phyloP scores from a whole-genome alignment of 2,113 vertebrate species.

The Triplophysa tibetana region DNA sequence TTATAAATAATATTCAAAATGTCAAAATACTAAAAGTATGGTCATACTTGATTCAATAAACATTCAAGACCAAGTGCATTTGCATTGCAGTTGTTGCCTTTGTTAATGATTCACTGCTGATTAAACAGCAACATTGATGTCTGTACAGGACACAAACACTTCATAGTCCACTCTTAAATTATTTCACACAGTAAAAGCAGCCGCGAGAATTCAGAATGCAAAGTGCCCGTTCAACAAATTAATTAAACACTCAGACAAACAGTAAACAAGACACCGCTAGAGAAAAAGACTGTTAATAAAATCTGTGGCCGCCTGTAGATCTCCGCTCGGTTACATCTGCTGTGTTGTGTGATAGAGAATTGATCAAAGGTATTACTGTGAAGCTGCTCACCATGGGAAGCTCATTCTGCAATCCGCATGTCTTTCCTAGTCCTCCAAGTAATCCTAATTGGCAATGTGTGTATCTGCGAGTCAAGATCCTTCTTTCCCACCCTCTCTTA shows the following conservation, averaged over 20 bases:
- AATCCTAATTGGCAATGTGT: slow-evolving; percentile 27
- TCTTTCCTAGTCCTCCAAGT: slow-evolving; percentile 23
- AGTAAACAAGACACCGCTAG: neutral
- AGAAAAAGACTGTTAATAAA: neutral
- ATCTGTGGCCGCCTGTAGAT: neutral
- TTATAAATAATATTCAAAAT: neutral
- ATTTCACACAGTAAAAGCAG: neutral
- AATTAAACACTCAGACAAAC: neutral
- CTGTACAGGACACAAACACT: neutral
- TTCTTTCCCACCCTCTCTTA: slow-evolving; percentile 34
- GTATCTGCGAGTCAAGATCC: slow-evolving; percentile 28
- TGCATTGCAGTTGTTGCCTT: slow-evolving; percentile 1
- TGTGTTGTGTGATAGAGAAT: slow-evolving; percentile 6
- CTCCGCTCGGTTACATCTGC: neutral
- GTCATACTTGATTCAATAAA: neutral
- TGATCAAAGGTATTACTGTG: slow-evolving; percentile 22
- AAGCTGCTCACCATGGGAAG: slow-evolving; percentile 69
- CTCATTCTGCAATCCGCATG: slow-evolving; percentile 64
- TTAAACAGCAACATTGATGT: slow-evolving; percentile 44
- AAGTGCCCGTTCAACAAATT: neutral
- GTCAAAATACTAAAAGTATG: neutral
- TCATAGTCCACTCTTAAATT: neutral
- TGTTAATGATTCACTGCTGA: slow-evolving; percentile 68
- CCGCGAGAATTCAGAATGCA: too few species aligned
- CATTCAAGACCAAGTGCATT: neutral